A percentile compares a stretch with the other conserved stretches of the same genome.
Evolutionary conservation across 2,113 vertebrate species (phyloP).

Genomic region (rabbit (Oryctolagus cuniculus)): mOryCun1.1 NC_091439.1:8710501-8711000

Average conservation of each 20-base stretch:
- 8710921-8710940: neutral
- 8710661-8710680: conserved; percentile 31
- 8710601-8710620: neutral
- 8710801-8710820: neutral
- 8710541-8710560: neutral
- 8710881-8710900: neutral
- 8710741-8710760: neutral
- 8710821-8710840: neutral
- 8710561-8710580: conserved; percentile 7
- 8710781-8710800: neutral
- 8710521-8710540: neutral
- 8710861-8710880: neutral
- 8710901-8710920: neutral
- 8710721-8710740: neutral
- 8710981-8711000: neutral
- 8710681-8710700: neutral
- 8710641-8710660: neutral
- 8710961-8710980: neutral
- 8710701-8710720: neutral
- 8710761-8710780: neutral
- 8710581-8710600: neutral
- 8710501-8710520: neutral
- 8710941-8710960: neutral
- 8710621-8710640: neutral
- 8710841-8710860: neutral